Conservation (phyloP, 53 echinoderm and acorn worm species). For the Holothuria leucospilota region DNA sequence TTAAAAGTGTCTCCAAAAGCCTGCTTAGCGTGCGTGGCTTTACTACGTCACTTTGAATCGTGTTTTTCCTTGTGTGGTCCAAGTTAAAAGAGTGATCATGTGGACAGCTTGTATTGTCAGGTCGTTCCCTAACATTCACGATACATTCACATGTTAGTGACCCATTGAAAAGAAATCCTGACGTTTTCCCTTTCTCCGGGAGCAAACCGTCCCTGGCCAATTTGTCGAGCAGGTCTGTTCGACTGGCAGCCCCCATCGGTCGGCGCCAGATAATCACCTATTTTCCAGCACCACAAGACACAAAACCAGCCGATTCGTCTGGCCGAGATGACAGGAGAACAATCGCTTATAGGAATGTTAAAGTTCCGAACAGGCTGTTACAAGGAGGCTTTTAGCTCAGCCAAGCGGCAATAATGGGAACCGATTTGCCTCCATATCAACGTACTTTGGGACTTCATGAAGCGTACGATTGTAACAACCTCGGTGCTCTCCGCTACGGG, state of each 20-base stretch:
- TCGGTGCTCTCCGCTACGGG: not conserved
- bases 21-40: too few species aligned
- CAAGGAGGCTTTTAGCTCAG: constrained; percentile 44
- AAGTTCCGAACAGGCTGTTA: constrained; percentile 31
- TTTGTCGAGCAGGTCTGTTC: constrained; percentile 7
- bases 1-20: too few species aligned
- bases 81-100: too few species aligned
- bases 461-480: not conserved
- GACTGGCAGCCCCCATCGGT: not conserved
- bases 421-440: constrained; percentile 14
- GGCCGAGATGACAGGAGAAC: constrained; percentile 42
- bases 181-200: too few species aligned
- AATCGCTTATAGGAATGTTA: constrained; percentile 44
- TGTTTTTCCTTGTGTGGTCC: too few species aligned
- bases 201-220: too few species aligned
- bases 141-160: too few species aligned
- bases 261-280: constrained; percentile 42
- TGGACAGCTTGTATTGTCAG: too few species aligned
- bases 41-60: too few species aligned
- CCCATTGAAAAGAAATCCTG: too few species aligned
- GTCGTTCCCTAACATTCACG: too few species aligned
- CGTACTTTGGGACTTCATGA: constrained; percentile 3
- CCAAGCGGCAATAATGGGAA: constrained; percentile 38
- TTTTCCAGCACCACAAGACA: constrained; percentile 16
- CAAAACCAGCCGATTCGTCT: constrained; percentile 21